Evolutionary conservation across 1,140 invertebrate species (phyloP).

Genomic region (Drosophila cardini): DNA sequence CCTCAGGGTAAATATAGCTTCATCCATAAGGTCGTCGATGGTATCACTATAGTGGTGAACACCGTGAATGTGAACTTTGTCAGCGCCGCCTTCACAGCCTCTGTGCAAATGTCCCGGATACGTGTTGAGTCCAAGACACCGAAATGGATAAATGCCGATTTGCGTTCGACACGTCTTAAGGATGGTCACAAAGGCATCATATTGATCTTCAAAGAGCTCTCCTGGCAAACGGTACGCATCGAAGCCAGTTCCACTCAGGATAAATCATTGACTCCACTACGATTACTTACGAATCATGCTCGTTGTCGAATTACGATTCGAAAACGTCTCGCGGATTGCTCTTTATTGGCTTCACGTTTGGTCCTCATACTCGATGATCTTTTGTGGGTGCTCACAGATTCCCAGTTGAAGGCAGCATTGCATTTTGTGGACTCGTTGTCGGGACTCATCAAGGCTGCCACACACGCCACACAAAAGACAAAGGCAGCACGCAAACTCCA

Average conservation of each 20-base stretch:
- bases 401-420: slow-evolving; percentile 97
- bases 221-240: slow-evolving; percentile 98
- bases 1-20: slow-evolving; percentile 92
- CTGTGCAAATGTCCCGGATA: slow-evolving; percentile 96
- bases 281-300: slow-evolving; percentile 97
- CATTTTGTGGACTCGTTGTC: slow-evolving; percentile 96
- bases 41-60: slow-evolving; percentile 97
- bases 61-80: slow-evolving; percentile 96
- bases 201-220: slow-evolving; percentile 98
- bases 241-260: slow-evolving; percentile 95
- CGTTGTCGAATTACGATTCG: slow-evolving; percentile 98
- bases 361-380: slow-evolving; percentile 97
- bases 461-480: slow-evolving; percentile 91
- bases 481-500: slow-evolving; percentile 96
- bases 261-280: slow-evolving; percentile 93
- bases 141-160: slow-evolving; percentile 92
- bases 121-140: slow-evolving; percentile 96
- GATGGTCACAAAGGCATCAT: slow-evolving; percentile 94
- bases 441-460: slow-evolving; percentile 93
- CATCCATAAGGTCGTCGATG: slow-evolving; percentile 98
- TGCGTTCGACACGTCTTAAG: slow-evolving; percentile 95
- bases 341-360: slow-evolving; percentile 95
- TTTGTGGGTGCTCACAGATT: slow-evolving; percentile 99
- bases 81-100: slow-evolving; percentile 96
- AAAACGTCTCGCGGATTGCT: slow-evolving; percentile 94